Conservation (phyloP, 2,888 invertebrate species). For the Brachylomia viminalis region DNA sequence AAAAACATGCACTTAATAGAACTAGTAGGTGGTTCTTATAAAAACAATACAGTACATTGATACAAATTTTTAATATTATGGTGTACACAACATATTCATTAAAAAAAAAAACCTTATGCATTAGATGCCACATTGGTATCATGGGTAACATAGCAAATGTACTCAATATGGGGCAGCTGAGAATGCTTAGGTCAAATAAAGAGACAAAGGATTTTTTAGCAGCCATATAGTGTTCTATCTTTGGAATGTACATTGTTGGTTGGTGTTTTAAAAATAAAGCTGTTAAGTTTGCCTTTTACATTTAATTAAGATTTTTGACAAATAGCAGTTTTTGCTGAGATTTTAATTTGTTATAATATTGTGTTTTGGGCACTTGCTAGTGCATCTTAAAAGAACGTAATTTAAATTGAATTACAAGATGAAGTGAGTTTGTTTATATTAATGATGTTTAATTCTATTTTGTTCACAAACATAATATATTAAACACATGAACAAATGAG, state of each 20-base stretch:
- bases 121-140: slow-evolving; percentile 13
- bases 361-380: neutral
- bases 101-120: slow-evolving; percentile 6
- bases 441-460: slow-evolving; percentile 10
- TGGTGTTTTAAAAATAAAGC: slow-evolving; percentile 27
- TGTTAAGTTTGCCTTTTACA: slow-evolving; percentile 2
- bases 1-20: slow-evolving; percentile 11
- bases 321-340: slow-evolving; percentile 1
- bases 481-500: slow-evolving; percentile 7
- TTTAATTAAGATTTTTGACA: neutral
- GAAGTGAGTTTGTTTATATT: neutral
- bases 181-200: slow-evolving; percentile 21
- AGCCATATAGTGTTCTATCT: slow-evolving; percentile 52
- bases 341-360: slow-evolving; percentile 1
- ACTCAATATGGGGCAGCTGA: neutral
- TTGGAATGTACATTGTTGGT: slow-evolving; percentile 57
- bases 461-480: slow-evolving; percentile 25
- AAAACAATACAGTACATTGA: slow-evolving; percentile 18
- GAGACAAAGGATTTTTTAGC: slow-evolving; percentile 21
- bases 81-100: neutral
- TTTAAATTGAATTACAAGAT: slow-evolving; percentile 9
- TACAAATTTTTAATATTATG: slow-evolving; percentile 2
- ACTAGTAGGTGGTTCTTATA: slow-evolving; percentile 10
- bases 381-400: neutral
- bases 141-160: slow-evolving; percentile 14